phyloP scores from a whole-genome alignment of 1,140 invertebrate species.

The Melitaea cinxia region DNA sequence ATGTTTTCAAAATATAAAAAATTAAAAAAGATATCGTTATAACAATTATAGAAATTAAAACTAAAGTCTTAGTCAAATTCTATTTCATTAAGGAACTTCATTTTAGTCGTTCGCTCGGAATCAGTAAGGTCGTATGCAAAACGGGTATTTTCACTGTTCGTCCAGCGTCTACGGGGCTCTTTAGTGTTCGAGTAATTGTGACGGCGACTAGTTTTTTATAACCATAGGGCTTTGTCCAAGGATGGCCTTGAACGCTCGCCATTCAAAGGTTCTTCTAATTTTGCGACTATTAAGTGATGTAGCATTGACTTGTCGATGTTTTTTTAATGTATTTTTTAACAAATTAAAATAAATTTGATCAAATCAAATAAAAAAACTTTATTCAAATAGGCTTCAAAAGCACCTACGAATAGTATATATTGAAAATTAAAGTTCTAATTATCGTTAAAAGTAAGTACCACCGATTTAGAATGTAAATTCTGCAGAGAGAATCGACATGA shows the following conservation, averaged over 20 bases:
- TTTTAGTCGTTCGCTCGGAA: slow-evolving; percentile 7
- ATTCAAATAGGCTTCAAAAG: too few species aligned
- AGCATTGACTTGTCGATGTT: slow-evolving; percentile 10
- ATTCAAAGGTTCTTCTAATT: slow-evolving; percentile 48
- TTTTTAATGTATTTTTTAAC: neutral
- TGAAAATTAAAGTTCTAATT: too few species aligned
- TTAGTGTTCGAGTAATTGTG: slow-evolving; percentile 10
- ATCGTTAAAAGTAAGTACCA: too few species aligned
- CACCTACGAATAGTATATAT: too few species aligned
- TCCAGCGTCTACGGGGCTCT: slow-evolving; percentile 6
- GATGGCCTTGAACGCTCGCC: slow-evolving; percentile 42
- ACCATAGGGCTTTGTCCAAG: slow-evolving; percentile 43
- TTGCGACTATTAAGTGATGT: slow-evolving; percentile 34
- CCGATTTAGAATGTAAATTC: too few species aligned
- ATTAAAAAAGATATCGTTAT: neutral
- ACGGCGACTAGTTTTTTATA: slow-evolving; percentile 28
- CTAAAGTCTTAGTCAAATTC: neutral
- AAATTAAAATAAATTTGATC: neutral
- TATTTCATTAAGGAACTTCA: neutral
- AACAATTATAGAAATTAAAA: neutral
- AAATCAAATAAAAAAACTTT: too few species aligned
- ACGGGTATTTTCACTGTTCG: slow-evolving; percentile 25
- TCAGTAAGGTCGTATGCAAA: slow-evolving; percentile 5
- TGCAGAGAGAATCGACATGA: too few species aligned
- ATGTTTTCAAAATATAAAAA: too few species aligned